A percentile compares a stretch with the other conserved stretches of the same genome.
phyloP scores from a whole-genome alignment of 2,113 vertebrate genomes.

The Lucifuga dentata region DNA sequence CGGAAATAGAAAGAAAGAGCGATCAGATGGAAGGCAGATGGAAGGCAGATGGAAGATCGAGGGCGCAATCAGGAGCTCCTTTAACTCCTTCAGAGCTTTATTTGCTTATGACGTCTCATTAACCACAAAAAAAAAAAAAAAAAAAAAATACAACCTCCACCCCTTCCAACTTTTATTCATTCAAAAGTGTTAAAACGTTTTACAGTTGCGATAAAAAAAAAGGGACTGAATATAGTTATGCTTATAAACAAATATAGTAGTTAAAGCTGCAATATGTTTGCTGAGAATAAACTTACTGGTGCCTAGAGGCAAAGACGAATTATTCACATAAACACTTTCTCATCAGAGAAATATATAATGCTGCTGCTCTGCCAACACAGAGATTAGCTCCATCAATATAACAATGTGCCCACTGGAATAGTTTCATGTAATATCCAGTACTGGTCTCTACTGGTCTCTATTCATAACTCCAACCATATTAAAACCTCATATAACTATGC shows the following conservation, averaged over 20 bases:
- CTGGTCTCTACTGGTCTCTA: slow-evolving; percentile 40
- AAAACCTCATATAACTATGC: not conserved
- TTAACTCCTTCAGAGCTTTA: slow-evolving; percentile 40
- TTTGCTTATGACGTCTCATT: not conserved
- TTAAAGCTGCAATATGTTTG: not conserved
- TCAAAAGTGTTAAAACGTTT: not conserved
- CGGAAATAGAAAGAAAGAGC: slow-evolving; percentile 4
- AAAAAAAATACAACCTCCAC: not conserved
- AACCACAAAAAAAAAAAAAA: not conserved
- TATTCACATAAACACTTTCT: slow-evolving; percentile 24
- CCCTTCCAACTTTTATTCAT: slow-evolving; percentile 23
- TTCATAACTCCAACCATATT: slow-evolving; percentile 32
- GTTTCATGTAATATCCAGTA: slow-evolving; percentile 39
- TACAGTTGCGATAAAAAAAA: not conserved
- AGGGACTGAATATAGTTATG: not conserved
- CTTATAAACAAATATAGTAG: not conserved
- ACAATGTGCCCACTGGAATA: slow-evolving; percentile 40
- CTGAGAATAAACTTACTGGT: not conserved
- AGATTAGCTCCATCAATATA: slow-evolving; percentile 33
- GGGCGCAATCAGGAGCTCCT: slow-evolving; percentile 20
- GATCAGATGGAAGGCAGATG: slow-evolving; percentile 11
- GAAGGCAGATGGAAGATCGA: slow-evolving; percentile 1
- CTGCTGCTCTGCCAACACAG: slow-evolving; percentile 17
- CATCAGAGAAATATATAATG: slow-evolving; percentile 11
- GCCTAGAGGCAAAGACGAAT: slow-evolving; percentile 27